These are phyloP conservation scores for Drosophila prosaltans DNA, from an alignment of 1,140 invertebrate species.

Conservation along the genomic window DNA sequence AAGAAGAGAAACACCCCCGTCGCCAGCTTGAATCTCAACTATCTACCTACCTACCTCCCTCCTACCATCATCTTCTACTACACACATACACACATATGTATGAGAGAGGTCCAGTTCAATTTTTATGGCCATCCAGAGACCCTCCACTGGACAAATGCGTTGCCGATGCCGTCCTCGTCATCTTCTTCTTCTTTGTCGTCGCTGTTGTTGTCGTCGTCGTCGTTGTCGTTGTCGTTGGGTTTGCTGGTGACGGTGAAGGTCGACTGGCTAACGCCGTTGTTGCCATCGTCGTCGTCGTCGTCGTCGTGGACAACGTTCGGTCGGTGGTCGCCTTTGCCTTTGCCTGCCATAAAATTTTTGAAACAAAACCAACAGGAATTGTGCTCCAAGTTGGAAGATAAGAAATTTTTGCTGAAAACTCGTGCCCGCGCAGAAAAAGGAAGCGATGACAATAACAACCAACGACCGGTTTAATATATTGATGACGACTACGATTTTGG, in stretches of 20 bases:
- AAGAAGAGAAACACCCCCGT: no score
- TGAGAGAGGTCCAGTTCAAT: conserved; percentile 5
- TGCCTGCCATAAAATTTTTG: conserved; percentile 74
- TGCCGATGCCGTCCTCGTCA: conserved; percentile 7
- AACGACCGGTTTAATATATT: conserved; percentile 55
- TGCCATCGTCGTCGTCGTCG: conserved; percentile 6
- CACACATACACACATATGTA: not conserved
- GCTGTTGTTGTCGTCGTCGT: conserved; percentile 22
- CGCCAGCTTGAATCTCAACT: no score
- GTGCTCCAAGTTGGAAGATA: conserved; percentile 52
- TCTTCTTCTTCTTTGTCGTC: conserved; percentile 9
- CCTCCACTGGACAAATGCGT: conserved; percentile 55
- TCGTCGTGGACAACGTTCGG: conserved; percentile 8
- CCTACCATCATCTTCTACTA: no score
- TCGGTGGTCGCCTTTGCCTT: conserved; percentile 8
- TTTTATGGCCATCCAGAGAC: conserved; percentile 35
- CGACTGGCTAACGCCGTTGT: conserved; percentile 30
- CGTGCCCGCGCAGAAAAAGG: conserved; percentile 70
- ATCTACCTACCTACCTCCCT: no score
- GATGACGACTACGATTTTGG: conserved; percentile 47
- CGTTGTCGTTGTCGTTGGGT: conserved; percentile 26
- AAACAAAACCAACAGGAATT: conserved; percentile 29
- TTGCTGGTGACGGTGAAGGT: conserved; percentile 38
- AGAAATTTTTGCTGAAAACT: conserved; percentile 81
- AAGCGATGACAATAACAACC: conserved; percentile 43